Base-by-base conservation (phyloP, 2,888 invertebrate genomes). In the Rutpela maculata region DNA sequence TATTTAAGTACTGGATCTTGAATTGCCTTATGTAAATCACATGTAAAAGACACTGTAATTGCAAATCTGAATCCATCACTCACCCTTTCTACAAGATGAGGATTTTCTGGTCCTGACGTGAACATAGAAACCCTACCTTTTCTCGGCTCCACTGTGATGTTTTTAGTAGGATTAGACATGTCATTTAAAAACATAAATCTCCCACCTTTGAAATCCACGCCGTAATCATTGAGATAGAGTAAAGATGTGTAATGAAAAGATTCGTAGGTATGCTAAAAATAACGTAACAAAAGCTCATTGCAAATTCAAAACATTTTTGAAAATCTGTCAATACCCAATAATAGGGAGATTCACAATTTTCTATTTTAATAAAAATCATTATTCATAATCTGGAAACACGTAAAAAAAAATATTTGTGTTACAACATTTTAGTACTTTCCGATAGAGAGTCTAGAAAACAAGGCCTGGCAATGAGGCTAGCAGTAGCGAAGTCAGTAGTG, bases 171-270 rank as follows among this genome's bases (percentile, higher is more conserved):
- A 74, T 92, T 92, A n/a, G 90, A 89, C 62, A 91, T 90, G 59
- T 83, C 78, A 87, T 96, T 96, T 15, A 95, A 89, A 89, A 95
- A 97, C 26, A 96, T 89, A 88, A 97, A 96, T 86, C 96, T 91
- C 22, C 97, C 97, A 22, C 97, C 97, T 86, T 93, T 90, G 86
- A 97, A 97, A 87, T 97, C 96, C 75, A 91, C 90, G 17, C 91
- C 92, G 86, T 93, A 96, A 88, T 96, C 95, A 75, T 92, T 93
- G 72, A 98, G 90, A 89, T 97, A 97, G 0, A 97, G 89, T 17
- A 97, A 89, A 7, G 96, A 94, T 19, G 97, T 97, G 86, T 95
- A 98, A 88, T 97, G 96, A 87, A 97, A 97, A 76, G 96, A 94
- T 87, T 95, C 93, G 86, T 97, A 97, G 0, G 96, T 95, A 88